A percentile compares a stretch with the other conserved stretches of the same genome.
These are phyloP conservation scores for Hylaea fasciaria DNA, from an alignment of 2,888 invertebrate species.

Conservation along the genomic window DNA sequence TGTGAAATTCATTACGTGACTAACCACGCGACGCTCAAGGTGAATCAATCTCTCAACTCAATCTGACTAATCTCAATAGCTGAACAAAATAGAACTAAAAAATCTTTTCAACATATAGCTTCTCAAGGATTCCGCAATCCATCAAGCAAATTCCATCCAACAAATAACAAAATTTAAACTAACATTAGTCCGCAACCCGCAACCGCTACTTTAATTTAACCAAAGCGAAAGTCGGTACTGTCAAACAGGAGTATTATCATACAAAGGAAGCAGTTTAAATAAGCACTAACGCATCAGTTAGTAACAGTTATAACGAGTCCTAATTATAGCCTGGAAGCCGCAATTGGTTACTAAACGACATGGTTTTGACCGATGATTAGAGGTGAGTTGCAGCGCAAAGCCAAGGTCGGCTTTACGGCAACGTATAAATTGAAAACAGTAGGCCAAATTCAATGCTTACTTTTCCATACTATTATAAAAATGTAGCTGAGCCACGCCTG, in stretches of 20 bases:
- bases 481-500: no score
- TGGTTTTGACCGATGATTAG: slow-evolving; percentile 24
- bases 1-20: no score
- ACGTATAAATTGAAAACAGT: slow-evolving; percentile 13
- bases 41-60: no score
- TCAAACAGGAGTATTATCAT: neutral
- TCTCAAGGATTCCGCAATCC: no score
- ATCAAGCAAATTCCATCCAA: no score
- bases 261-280: slow-evolving; percentile 13
- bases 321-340: slow-evolving; percentile 16
- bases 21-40: no score
- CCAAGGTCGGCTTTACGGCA: slow-evolving; percentile 23
- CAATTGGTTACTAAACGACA: slow-evolving; percentile 21
- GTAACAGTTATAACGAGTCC: slow-evolving; percentile 17
- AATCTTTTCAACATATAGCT: no score
- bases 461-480: no score
- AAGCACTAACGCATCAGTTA: slow-evolving; percentile 3
- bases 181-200: neutral
- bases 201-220: neutral
- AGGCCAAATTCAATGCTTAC: slow-evolving; percentile 4
- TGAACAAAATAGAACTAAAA: no score
- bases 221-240: neutral
- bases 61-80: no score
- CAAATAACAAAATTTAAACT: neutral
- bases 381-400: slow-evolving; percentile 32